Conservation (phyloP, 2,113 vertebrate species). For the Salvelinus sp. region DNA sequence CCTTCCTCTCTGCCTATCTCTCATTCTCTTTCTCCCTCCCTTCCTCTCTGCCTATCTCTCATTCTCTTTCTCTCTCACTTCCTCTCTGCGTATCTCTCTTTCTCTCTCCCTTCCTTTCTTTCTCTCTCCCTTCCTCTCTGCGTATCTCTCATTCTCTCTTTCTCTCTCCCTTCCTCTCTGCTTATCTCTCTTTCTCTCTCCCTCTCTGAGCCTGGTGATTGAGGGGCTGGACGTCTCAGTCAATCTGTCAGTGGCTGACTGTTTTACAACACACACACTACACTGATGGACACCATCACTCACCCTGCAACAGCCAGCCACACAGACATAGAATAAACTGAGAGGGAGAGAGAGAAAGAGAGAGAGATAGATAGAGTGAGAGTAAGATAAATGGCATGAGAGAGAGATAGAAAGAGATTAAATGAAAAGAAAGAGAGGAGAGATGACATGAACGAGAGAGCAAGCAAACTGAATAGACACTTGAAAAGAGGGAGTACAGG, state of each 20-base stretch:
- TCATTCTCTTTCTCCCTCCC: slow-evolving; percentile 2
- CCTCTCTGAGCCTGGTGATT: slow-evolving; percentile 55
- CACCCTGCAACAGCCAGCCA: slow-evolving; percentile 76
- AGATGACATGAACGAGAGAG: not conserved
- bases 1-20: not conserved
- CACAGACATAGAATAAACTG: slow-evolving; percentile 20
- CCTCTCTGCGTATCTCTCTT: slow-evolving; percentile 2
- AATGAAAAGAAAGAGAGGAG: slow-evolving; percentile 4
- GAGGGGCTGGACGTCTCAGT: slow-evolving; percentile 73
- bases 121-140: slow-evolving; percentile 2
- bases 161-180: not conserved
- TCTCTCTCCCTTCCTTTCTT: not conserved
- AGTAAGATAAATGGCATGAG: slow-evolving; percentile 16
- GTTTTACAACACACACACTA: slow-evolving; percentile 83
- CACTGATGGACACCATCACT: slow-evolving; percentile 76
- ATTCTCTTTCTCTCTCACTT: not conserved
- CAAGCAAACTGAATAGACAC: not conserved
- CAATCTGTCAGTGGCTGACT: slow-evolving; percentile 79
- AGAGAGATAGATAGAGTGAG: slow-evolving; percentile 28
- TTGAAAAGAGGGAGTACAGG: not conserved
- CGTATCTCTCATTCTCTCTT: not conserved
- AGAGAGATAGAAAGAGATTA: slow-evolving; percentile 26
- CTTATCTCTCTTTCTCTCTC: not conserved
- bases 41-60: not conserved
- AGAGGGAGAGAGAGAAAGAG: slow-evolving; percentile 13